Evolutionary conservation across 2,888 invertebrate species (phyloP).

Genomic region (Aproaerema taeniolella): DNA sequence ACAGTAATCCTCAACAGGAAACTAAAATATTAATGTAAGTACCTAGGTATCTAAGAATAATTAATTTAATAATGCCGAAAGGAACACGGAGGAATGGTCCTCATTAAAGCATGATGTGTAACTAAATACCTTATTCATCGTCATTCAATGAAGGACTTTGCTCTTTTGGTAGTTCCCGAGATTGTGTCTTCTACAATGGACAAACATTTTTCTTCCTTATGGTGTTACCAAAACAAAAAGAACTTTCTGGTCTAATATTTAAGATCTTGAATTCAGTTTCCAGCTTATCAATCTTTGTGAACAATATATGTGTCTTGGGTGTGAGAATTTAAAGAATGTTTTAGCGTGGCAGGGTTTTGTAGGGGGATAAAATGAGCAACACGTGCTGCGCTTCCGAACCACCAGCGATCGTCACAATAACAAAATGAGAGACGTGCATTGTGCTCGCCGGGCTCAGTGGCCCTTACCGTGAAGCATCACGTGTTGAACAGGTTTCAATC

Average conservation of each 20-base stretch:
- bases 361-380: constrained; percentile 48
- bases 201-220: constrained; percentile 29
- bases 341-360: constrained; percentile 29
- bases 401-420: constrained; percentile 57
- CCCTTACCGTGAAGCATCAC: constrained; percentile 44
- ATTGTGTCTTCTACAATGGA: constrained; percentile 32
- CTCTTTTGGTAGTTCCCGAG: constrained; percentile 31
- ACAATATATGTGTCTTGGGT: constrained; percentile 28
- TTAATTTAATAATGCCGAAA: too few relatives aligned
- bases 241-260: constrained; percentile 26
- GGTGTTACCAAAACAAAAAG: constrained; percentile 26
- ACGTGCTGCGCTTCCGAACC: constrained; percentile 59
- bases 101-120: constrained; percentile 21
- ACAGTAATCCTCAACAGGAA: too few relatives aligned
- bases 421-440: constrained; percentile 60
- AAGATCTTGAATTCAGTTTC: constrained; percentile 21
- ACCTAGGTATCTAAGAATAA: too few relatives aligned
- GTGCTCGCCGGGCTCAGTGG: constrained; percentile 36
- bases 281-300: constrained; percentile 16
- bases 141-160: constrained; percentile 24
- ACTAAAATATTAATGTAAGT: too few relatives aligned
- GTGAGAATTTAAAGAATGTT: constrained; percentile 24
- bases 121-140: constrained; percentile 19
- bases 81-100: too few relatives aligned
- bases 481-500: constrained; percentile 60